Conservation (phyloP, 1,140 invertebrate genomes). For the Vanessa tameamea region DNA sequence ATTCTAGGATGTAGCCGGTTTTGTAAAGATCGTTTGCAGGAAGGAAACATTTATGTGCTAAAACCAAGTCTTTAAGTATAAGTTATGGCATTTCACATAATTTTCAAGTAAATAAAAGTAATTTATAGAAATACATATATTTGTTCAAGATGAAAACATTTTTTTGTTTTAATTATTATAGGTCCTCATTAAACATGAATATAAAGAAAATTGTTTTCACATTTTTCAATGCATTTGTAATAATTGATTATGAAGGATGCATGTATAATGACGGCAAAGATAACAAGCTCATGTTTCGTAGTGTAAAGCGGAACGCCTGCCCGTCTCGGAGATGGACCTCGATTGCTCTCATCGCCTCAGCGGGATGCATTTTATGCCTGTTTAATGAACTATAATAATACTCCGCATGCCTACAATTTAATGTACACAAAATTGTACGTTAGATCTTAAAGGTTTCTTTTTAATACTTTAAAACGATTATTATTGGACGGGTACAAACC, state of each 20-base stretch:
- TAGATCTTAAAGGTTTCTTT: neutral
- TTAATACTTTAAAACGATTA: neutral
- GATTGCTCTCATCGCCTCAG: constrained; percentile 34
- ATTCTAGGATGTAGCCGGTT: constrained; percentile 6
- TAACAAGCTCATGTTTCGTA: no score
- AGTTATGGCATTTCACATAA: neutral
- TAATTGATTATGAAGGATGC: neutral
- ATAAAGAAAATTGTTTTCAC: no score
- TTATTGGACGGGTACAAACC: neutral
- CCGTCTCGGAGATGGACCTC: constrained; percentile 43
- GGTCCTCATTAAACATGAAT: no score
- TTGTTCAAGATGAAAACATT: no score
- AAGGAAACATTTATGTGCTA: neutral
- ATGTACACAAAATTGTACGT: constrained; percentile 31
- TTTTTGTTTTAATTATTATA: no score
- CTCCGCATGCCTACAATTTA: constrained; percentile 24
- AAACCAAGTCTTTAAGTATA: neutral
- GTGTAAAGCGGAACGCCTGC: constrained; percentile 48
- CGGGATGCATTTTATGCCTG: constrained; percentile 34
- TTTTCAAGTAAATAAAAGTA: no score
- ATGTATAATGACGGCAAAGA: neutral
- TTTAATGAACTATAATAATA: constrained; percentile 45
- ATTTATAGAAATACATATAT: no score
- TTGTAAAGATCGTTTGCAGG: neutral
- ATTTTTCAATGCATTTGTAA: no score